A percentile compares a stretch with the other conserved stretches of the same genome.
Evolutionary conservation across 2,888 invertebrate species (phyloP).

Genomic region (Chydorus sphaericus): DNA sequence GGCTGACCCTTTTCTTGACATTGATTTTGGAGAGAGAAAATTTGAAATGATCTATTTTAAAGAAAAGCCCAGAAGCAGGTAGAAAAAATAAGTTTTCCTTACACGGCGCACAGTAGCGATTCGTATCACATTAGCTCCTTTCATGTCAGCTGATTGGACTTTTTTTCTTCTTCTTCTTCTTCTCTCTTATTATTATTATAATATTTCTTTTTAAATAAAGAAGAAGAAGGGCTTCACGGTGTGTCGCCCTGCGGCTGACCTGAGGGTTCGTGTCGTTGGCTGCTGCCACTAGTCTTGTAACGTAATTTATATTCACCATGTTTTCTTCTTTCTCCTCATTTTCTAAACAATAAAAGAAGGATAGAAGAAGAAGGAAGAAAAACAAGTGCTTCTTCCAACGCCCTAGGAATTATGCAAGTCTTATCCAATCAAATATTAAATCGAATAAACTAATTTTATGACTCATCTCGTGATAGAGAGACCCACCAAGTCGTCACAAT

Average conservation of each 20-base stretch:
- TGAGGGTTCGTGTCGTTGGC: conserved; percentile 2
- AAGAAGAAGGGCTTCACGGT: neutral
- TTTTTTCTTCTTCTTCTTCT: neutral
- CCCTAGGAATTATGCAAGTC: too few species aligned
- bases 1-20: too few species aligned
- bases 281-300: neutral
- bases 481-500: too few species aligned
- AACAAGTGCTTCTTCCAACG: too few species aligned
- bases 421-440: neutral
- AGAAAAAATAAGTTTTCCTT: too few species aligned
- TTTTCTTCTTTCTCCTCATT: neutral
- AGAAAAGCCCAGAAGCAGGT: too few species aligned
- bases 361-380: too few species aligned
- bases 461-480: too few species aligned
- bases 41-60: too few species aligned
- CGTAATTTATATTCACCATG: conserved; percentile 1
- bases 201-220: neutral
- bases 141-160: conserved; percentile 8
- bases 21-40: too few species aligned
- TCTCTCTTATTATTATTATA: conserved; percentile 1
- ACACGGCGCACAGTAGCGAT: neutral
- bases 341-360: too few species aligned
- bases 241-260: neutral
- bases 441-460: too few species aligned
- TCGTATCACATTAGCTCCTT: conserved; percentile 8